Base-by-base conservation (phyloP, 2,888 invertebrate genomes). In the Micoletzkya japonica region DNA sequence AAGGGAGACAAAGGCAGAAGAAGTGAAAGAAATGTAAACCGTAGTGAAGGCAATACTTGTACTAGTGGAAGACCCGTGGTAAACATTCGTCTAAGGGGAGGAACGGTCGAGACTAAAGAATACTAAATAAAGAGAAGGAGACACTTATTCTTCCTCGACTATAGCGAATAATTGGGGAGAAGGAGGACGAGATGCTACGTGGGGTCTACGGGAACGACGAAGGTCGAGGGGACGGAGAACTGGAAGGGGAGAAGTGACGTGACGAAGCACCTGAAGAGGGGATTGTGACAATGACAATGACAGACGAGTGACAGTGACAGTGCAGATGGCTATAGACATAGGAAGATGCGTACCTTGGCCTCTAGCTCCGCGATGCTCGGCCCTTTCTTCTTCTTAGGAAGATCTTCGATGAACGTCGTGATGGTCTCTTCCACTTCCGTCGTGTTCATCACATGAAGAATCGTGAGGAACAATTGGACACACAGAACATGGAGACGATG, bases 81-180 rank as follows among this genome's bases (percentile, higher is more conserved):
- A n/a, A n/a, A n/a, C n/a, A n/a, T n/a, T n/a, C n/a, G n/a, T n/a
- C n/a, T n/a, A n/a, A n/a, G n/a, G n/a, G n/a, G n/a, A n/a, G n/a
- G n/a, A n/a, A n/a, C n/a, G n/a, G n/a, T 44, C 10, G 44, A 44
- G 20, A 14, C 20, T 44, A 20, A 24, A 10, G 24, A 54, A 26
- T 54, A 26, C 10, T 7, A 54, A 24, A 10, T 10, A 17, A 20
- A 17, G 24, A 54, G 56, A 4, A 6, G 37, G 7, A 26, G 32
- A 17, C 56, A 28, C 28, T 4, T 26, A 67, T 1, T 77, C 77
- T 68, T 82, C 84, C 72, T 84, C 84, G 28, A 63, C 69, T 60
- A 84, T 84, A 73, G 81, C 84, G 77, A 84, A 84, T 39, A 84
- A 77, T 67, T 83, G 83, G 24, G 84, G 83, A 7, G 79, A 79